A percentile compares a stretch with the other conserved stretches of the same genome.
phyloP scores from a whole-genome alignment of 2,888 invertebrate species.

The Cheilosia vulpina region DNA sequence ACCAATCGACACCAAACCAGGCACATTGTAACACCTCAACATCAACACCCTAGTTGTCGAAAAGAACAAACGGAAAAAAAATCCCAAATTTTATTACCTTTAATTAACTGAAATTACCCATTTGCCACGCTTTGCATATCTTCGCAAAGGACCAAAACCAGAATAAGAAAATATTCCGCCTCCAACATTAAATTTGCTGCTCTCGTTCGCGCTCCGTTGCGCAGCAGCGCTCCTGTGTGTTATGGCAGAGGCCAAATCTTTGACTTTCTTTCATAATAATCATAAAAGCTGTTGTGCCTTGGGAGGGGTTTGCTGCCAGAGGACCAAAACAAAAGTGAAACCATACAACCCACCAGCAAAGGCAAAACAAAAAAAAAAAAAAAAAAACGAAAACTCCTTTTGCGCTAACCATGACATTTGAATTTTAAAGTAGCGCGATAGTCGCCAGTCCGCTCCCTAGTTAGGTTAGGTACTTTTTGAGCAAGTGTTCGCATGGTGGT shows the following conservation, averaged over 20 bases:
- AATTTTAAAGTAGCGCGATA: constrained; percentile 58
- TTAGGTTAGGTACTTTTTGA: constrained; percentile 33
- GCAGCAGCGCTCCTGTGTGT: constrained; percentile 28
- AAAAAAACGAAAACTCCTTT: constrained; percentile 32
- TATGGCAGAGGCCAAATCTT: constrained; percentile 62
- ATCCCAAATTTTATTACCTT: constrained; percentile 71
- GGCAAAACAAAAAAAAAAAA: background rate
- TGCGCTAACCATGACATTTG: constrained; percentile 60
- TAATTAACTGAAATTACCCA: constrained; percentile 75
- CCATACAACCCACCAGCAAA: constrained; percentile 18
- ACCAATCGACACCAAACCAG: constrained; percentile 33
- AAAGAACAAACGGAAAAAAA: constrained; percentile 17
- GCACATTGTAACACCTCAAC: constrained; percentile 37
- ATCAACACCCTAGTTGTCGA: constrained; percentile 49
- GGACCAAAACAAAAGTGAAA: constrained; percentile 25
- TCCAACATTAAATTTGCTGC: constrained; percentile 37
- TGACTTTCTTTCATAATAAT: constrained; percentile 65
- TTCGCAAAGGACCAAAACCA: constrained; percentile 36
- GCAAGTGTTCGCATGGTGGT: constrained; percentile 43
- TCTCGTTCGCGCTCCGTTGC: constrained; percentile 18
- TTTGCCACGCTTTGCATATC: constrained; percentile 68
- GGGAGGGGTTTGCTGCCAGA: constrained; percentile 17
- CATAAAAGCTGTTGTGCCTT: constrained; percentile 51
- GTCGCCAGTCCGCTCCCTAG: constrained; percentile 44
- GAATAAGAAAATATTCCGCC: constrained; percentile 44